Percentiles rank a stretch among this genome's conserved stretches.
Evolutionary conservation across 2,888 invertebrate genomes (phyloP).

Genomic region (Argynnis bischoffii): DNA sequence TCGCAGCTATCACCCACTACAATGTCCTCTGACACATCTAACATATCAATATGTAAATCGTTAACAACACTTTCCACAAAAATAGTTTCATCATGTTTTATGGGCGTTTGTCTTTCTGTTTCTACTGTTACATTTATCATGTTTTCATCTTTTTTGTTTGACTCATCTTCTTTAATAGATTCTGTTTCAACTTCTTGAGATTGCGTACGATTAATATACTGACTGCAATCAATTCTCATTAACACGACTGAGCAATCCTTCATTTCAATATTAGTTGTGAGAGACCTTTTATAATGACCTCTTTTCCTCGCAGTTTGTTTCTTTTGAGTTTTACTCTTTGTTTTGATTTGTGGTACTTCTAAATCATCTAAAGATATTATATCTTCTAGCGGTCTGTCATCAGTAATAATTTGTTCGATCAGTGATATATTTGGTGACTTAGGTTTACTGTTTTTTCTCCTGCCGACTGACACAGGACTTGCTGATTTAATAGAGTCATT

Average conservation of each 20-base stretch:
- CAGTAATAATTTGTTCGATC: constrained; percentile 71
- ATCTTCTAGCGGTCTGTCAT: constrained; percentile 71
- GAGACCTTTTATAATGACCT: constrained; percentile 37
- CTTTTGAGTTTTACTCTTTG: constrained; percentile 45
- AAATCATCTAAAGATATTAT: constrained; percentile 69
- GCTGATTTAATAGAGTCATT: constrained; percentile 50
- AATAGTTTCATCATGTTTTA: constrained; percentile 25
- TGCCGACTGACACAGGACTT: constrained; percentile 50
- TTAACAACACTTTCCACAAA: constrained; percentile 49
- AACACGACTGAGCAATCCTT: constrained; percentile 65
- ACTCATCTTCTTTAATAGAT: neutral
- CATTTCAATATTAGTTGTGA: constrained; percentile 43
- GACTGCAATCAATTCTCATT: constrained; percentile 53
- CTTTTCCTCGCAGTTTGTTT: constrained; percentile 46
- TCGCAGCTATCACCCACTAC: constrained; percentile 68
- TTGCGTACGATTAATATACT: constrained; percentile 44
- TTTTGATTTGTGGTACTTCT: constrained; percentile 53
- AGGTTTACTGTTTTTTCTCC: constrained; percentile 49
- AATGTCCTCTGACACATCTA: constrained; percentile 76
- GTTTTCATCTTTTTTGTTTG: constrained; percentile 23
- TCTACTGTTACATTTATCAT: constrained; percentile 7
- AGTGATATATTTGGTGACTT: constrained; percentile 71
- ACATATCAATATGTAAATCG: constrained; percentile 72
- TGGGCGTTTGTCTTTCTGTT: constrained; percentile 10
- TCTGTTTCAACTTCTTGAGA: neutral